A percentile compares a stretch with the other conserved stretches of the same genome.
phyloP scores from a whole-genome alignment of 2,113 vertebrate genomes.

The Periophthalmus modestus region DNA sequence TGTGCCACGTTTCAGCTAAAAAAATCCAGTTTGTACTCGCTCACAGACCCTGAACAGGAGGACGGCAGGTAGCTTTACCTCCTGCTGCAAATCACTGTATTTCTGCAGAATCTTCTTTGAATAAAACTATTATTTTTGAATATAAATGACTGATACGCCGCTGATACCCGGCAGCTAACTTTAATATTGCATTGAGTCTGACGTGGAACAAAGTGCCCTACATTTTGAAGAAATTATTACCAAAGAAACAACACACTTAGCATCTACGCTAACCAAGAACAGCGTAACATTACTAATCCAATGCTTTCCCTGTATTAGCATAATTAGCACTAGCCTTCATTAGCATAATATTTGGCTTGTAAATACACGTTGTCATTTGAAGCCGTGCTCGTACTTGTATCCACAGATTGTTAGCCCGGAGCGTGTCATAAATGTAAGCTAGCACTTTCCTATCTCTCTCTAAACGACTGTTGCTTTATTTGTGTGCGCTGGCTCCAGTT shows the following conservation, averaged over 20 bases:
- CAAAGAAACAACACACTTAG: not conserved
- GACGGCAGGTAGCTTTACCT: not conserved
- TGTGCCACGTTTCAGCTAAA: too few species aligned
- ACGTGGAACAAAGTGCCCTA: constrained; percentile 14
- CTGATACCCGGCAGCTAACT: constrained; percentile 26
- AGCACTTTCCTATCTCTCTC: not conserved
- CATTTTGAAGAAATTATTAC: not conserved
- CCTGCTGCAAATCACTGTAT: not conserved
- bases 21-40: too few species aligned
- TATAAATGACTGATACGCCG: constrained; percentile 17
- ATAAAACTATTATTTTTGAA: not conserved
- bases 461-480: not conserved
- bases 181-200: constrained; percentile 38
- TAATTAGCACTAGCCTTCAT: not conserved
- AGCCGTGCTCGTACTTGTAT: not conserved
- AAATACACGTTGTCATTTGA: not conserved
- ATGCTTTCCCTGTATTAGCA: not conserved
- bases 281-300: not conserved
- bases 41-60: too few species aligned
- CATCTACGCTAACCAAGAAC: not conserved
- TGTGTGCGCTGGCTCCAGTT: not conserved
- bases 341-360: not conserved
- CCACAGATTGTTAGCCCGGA: constrained; percentile 6
- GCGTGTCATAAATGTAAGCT: not conserved
- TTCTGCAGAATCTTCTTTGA: not conserved